Percentiles rank a stretch among this genome's conserved stretches.
Conservation (phyloP, 2,797 vertebrate genomes). For the Acridotheres tristis region DNA sequence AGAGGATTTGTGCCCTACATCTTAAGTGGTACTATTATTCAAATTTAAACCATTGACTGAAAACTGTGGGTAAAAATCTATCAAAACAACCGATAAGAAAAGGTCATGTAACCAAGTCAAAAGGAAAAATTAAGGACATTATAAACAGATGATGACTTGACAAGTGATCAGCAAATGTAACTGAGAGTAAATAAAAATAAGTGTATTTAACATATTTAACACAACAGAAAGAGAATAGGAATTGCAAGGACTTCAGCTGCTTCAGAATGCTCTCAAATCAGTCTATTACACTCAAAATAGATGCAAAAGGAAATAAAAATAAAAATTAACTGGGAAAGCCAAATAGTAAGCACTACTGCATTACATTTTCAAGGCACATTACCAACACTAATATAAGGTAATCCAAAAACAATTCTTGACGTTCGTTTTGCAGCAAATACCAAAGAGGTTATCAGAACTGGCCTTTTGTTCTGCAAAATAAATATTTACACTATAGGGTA, state of each 20-base stretch:
- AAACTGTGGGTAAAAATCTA: background rate
- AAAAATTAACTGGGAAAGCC: background rate
- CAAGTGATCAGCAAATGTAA: background rate
- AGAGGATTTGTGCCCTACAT: background rate
- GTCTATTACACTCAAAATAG: background rate
- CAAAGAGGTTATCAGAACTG: conserved; percentile 52
- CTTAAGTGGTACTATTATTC: background rate
- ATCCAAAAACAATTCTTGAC: conserved; percentile 37
- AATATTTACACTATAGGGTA: conserved; percentile 27
- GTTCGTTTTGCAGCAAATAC: conserved; percentile 33
- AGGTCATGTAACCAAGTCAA: background rate
- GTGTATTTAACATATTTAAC: background rate
- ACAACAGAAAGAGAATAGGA: background rate
- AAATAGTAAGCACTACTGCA: background rate
- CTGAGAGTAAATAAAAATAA: background rate
- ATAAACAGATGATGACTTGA: background rate
- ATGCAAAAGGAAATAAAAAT: background rate
- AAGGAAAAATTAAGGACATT: background rate
- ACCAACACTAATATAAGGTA: background rate
- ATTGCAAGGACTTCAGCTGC: background rate
- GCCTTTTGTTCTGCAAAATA: conserved; percentile 49
- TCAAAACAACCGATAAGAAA: background rate
- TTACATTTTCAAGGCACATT: background rate
- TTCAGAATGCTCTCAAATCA: background rate
- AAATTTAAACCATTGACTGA: background rate